Percentiles rank a stretch among this genome's conserved stretches.
phyloP scores from a whole-genome alignment of 2,797 vertebrate genomes.

The Periophthalmus magnuspinnatus region DNA sequence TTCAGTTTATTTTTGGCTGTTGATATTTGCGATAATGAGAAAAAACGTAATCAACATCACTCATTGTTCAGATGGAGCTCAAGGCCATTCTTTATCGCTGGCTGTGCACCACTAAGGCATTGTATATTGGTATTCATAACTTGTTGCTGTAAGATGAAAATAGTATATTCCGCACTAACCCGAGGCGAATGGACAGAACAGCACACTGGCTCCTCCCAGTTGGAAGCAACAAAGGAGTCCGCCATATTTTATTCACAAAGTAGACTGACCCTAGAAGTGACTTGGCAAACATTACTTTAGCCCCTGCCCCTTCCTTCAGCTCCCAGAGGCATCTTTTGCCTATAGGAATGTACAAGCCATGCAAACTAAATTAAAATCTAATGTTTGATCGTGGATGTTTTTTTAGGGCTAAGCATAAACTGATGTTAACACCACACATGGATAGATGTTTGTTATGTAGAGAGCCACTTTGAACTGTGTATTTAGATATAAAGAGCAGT shows the following conservation, averaged over 20 bases:
- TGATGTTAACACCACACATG: neutral
- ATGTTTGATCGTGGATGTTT: neutral
- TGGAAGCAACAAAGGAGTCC: constrained; percentile 11
- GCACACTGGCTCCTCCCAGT: constrained; percentile 9
- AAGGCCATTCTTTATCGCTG: constrained; percentile 36
- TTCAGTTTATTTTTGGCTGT: constrained; percentile 55
- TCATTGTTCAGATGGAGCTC: constrained; percentile 26
- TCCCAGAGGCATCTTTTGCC: neutral
- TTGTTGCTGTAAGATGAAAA: constrained; percentile 11
- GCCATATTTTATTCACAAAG: constrained; percentile 33
- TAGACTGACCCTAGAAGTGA: constrained; percentile 11
- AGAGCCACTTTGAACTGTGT: too few species aligned
- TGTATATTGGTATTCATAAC: constrained; percentile 12
- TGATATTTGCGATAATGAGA: constrained; percentile 51
- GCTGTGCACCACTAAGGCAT: constrained; percentile 10
- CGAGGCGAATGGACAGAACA: constrained; percentile 2
- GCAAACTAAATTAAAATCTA: neutral
- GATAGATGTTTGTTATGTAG: neutral
- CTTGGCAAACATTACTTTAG: constrained; percentile 12
- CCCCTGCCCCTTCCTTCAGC: neutral
- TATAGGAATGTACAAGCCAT: neutral
- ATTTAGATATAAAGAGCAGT: too few species aligned
- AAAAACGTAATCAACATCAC: constrained; percentile 51
- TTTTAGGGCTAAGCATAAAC: neutral
- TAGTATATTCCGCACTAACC: constrained; percentile 1